A percentile compares a stretch with the other conserved stretches of the same genome.
These are phyloP conservation scores for Paramisgurnus dabryanus DNA, from an alignment of 2,113 vertebrate species.

Conservation along the genomic window DNA sequence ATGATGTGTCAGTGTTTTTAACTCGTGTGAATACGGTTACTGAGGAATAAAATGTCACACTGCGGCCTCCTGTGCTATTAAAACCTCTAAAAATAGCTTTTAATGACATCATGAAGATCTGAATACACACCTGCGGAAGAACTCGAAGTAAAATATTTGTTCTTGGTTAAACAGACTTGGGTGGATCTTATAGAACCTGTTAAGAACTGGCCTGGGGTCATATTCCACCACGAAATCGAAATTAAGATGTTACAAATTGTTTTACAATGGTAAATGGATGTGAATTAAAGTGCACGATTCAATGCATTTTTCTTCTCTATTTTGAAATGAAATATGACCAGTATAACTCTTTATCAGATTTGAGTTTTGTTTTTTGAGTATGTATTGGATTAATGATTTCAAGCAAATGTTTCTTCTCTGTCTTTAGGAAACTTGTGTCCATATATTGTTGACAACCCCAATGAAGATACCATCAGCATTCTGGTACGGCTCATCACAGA, in stretches of 20 bases:
- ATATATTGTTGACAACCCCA: slow-evolving; percentile 83
- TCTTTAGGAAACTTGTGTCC: slow-evolving; percentile 75
- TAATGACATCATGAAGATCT: neutral
- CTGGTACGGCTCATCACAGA: slow-evolving; percentile 92
- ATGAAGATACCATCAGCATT: slow-evolving; percentile 94
- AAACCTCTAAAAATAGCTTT: neutral
- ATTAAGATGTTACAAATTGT: too few relatives aligned
- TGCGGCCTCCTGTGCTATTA: neutral
- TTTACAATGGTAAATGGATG: too few relatives aligned
- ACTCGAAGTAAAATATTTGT: neutral
- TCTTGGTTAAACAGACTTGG: neutral
- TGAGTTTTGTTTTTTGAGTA: slow-evolving; percentile 8
- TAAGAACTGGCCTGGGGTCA: neutral
- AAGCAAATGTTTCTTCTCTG: neutral
- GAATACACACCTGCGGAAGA: neutral
- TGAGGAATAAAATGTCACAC: neutral
- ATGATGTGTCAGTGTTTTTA: neutral
- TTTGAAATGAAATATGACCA: too few relatives aligned
- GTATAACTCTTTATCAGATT: too few relatives aligned
- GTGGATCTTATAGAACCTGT: neutral
- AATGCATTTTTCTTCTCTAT: too few relatives aligned
- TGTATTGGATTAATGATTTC: too few relatives aligned
- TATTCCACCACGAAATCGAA: neutral
- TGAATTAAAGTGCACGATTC: too few relatives aligned
- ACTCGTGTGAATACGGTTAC: neutral